These are phyloP conservation scores for Hemistola chrysoprasaria DNA, from an alignment of 2,888 invertebrate species.

Conservation along the genomic window DNA sequence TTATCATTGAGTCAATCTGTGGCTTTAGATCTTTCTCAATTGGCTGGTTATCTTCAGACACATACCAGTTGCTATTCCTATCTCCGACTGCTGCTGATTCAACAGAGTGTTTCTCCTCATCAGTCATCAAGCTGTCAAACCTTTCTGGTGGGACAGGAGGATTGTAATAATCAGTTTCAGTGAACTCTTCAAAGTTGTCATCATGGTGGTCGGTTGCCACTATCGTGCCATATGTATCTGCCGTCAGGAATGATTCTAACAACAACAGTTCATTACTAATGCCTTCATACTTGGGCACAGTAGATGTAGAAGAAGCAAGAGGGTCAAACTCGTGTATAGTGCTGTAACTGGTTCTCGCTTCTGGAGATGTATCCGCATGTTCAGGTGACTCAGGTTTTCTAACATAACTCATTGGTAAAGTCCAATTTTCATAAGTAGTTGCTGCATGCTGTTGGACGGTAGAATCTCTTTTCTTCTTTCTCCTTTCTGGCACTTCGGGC, in stretches of 20 bases:
- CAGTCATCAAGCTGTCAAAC: constrained; percentile 82
- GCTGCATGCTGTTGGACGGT: constrained; percentile 20
- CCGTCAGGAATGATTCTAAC: constrained; percentile 85
- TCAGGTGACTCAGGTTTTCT: constrained; percentile 16
- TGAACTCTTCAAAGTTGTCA: constrained; percentile 55
- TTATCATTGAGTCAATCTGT: constrained; percentile 53
- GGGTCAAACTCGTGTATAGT: constrained; percentile 90
- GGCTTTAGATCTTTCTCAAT: constrained; percentile 46
- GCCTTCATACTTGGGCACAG: constrained; percentile 54
- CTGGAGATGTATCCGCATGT: constrained; percentile 6
- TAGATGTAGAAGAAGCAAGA: constrained; percentile 48
- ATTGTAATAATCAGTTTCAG: constrained; percentile 69
- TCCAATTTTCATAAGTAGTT: constrained; percentile 70
- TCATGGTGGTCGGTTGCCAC: constrained; percentile 68
- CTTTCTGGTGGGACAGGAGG: constrained; percentile 85
- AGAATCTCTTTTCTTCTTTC: constrained; percentile 20
- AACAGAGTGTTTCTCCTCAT: constrained; percentile 8
- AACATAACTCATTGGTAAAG: constrained; percentile 44
- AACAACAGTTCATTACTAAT: constrained; percentile 84
- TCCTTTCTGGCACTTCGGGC: constrained; percentile 55
- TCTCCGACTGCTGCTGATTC: constrained; percentile 40
- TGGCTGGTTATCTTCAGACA: constrained; percentile 35
- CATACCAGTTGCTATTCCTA: constrained; percentile 71
- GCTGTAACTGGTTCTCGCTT: constrained; percentile 71
- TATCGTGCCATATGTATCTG: constrained; percentile 85